These are phyloP conservation scores for Erinaceus europaeus DNA, from an alignment of 2,113 vertebrate species.

Conservation along the genomic window DNA sequence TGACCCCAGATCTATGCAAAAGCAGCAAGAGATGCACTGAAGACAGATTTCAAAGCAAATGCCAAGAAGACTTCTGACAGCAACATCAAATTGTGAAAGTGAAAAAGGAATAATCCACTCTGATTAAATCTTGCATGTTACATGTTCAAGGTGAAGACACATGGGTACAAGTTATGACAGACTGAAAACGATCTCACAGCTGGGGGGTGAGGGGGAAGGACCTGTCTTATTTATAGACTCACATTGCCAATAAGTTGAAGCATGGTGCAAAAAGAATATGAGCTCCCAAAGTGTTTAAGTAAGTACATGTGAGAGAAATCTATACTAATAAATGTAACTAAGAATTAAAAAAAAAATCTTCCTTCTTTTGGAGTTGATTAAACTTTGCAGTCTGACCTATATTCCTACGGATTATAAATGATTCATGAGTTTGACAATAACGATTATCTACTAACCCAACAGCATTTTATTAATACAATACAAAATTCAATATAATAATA, in stretches of 20 bases:
- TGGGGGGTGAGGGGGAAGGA: not conserved
- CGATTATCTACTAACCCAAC: not conserved
- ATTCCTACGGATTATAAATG: no score
- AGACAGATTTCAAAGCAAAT: conserved; percentile 84
- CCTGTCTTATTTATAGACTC: conserved; percentile 44
- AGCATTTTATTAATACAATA: not conserved
- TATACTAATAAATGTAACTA: not conserved
- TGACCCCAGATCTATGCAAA: conserved; percentile 82
- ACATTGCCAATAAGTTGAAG: conserved; percentile 59
- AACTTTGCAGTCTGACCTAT: not conserved
- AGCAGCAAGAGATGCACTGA: conserved; percentile 82
- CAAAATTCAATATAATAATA: not conserved
- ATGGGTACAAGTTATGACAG: not conserved
- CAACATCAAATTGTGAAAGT: conserved; percentile 82
- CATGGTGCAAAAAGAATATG: not conserved
- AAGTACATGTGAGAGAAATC: not conserved
- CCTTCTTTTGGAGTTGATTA: not conserved
- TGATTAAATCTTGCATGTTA: not conserved
- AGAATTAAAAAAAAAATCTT: not conserved
- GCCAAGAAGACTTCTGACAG: conserved; percentile 82
- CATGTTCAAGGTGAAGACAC: conserved; percentile 33
- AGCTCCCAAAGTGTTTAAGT: not conserved
- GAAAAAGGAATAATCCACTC: conserved; percentile 77
- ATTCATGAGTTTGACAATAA: not conserved
- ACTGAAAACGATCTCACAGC: not conserved